Conservation (phyloP, 1,140 invertebrate genomes). For the Anadara kagoshimensis region DNA sequence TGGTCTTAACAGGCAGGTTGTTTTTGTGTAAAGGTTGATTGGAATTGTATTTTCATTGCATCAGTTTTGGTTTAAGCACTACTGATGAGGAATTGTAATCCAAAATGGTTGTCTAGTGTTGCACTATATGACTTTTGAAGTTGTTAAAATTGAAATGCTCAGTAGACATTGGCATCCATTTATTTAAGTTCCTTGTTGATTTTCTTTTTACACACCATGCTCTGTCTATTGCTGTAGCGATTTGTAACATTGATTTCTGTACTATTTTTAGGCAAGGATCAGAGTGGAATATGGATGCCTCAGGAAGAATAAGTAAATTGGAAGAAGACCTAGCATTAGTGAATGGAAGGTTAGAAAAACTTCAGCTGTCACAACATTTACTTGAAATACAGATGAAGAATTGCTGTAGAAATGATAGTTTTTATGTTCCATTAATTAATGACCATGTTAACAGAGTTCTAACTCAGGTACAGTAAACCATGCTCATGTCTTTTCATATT, state of each 20-base stretch:
- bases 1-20: too few species aligned
- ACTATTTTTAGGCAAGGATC: not conserved
- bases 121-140: too few species aligned
- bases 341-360: slow-evolving; percentile 29
- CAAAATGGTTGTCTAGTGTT: too few species aligned
- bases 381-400: slow-evolving; percentile 46
- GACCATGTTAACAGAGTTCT: slow-evolving; percentile 47
- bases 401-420: slow-evolving; percentile 63
- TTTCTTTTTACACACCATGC: not conserved
- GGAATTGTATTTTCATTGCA: too few species aligned
- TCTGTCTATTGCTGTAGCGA: not conserved
- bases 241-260: not conserved
- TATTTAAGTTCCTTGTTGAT: too few species aligned
- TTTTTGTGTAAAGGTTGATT: too few species aligned
- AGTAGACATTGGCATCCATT: too few species aligned
- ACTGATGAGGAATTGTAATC: too few species aligned
- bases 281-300: not conserved
- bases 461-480: slow-evolving; percentile 41
- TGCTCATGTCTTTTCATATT: too few species aligned
- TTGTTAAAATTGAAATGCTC: too few species aligned
- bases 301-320: slow-evolving; percentile 10
- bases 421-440: slow-evolving; percentile 41
- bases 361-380: slow-evolving; percentile 30
- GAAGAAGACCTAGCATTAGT: slow-evolving; percentile 41
- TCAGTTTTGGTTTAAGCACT: too few species aligned